Evolutionary conservation across 2,888 invertebrate genomes (phyloP).

Genomic region (Uloborus plumipes): DNA sequence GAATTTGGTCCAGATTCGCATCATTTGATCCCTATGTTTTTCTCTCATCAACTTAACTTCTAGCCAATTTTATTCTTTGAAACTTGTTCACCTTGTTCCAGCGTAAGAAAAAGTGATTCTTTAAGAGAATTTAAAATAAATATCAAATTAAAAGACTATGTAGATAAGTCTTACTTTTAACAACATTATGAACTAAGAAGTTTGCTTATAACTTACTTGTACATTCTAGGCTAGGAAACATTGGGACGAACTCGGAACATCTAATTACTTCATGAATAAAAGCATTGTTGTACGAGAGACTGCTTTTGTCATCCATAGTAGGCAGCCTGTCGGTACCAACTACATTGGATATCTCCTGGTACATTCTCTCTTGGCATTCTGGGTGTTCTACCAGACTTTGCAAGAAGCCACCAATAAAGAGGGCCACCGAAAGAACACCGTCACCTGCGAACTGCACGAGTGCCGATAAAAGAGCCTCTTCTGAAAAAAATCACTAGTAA

Average conservation of each 20-base stretch:
- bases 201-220: background rate
- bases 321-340: slow-evolving; percentile 1
- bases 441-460: background rate
- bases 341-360: background rate
- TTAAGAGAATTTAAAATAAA: no score
- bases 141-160: no score
- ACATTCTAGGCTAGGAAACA: slow-evolving; percentile 4
- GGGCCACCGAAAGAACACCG: background rate
- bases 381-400: background rate
- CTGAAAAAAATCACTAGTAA: background rate
- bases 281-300: background rate
- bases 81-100: no score
- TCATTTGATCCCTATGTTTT: no score
- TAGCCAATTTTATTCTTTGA: no score
- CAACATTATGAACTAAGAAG: background rate
- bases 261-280: slow-evolving; percentile 4
- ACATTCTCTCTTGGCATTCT: slow-evolving; percentile 5
- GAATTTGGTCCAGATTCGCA: no score
- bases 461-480: background rate
- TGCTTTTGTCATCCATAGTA: slow-evolving; percentile 4
- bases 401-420: background rate
- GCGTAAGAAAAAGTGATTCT: no score
- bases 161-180: no score
- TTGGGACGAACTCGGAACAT: background rate
- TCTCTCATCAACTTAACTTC: no score